These are phyloP conservation scores for Eupithecia abbreviata DNA, from an alignment of 2,888 invertebrate genomes.

Conservation along the genomic window DNA sequence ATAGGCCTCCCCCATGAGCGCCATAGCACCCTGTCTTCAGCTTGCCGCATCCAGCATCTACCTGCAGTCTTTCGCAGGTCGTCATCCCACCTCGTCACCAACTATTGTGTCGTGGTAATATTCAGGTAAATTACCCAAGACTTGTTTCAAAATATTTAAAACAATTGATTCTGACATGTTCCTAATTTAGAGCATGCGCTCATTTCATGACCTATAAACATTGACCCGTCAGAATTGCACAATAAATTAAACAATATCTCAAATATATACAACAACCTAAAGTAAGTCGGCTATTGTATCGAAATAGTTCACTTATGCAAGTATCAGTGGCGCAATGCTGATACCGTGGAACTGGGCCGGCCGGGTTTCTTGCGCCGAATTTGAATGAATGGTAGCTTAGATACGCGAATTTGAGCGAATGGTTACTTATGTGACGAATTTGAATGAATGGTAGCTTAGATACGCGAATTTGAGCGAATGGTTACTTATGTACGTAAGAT, in stretches of 20 bases:
- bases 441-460: not conserved
- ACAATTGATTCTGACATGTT: not conserved
- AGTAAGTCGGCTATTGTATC: conserved; percentile 63
- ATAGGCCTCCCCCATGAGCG: too few species aligned
- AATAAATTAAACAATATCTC: conserved; percentile 23
- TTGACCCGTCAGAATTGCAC: conserved; percentile 22
- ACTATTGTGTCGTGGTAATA: not conserved
- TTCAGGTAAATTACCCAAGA: not conserved
- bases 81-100: too few species aligned
- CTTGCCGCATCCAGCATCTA: too few species aligned
- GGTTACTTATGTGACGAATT: conserved; percentile 58
- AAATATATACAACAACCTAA: conserved; percentile 46
- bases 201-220: conserved; percentile 9
- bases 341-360: conserved; percentile 73
- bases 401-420: too few species aligned
- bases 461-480: too few species aligned
- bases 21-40: too few species aligned
- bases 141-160: not conserved
- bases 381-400: not conserved
- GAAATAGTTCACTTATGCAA: conserved; percentile 81
- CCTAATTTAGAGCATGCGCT: conserved; percentile 3
- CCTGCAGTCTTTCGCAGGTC: too few species aligned
- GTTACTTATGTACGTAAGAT: conserved; percentile 22
- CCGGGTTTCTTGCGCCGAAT: conserved; percentile 59
- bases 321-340: conserved; percentile 69